Conservation (phyloP, 1,140 invertebrate genomes). For the Eupristina koningsbergeri region DNA sequence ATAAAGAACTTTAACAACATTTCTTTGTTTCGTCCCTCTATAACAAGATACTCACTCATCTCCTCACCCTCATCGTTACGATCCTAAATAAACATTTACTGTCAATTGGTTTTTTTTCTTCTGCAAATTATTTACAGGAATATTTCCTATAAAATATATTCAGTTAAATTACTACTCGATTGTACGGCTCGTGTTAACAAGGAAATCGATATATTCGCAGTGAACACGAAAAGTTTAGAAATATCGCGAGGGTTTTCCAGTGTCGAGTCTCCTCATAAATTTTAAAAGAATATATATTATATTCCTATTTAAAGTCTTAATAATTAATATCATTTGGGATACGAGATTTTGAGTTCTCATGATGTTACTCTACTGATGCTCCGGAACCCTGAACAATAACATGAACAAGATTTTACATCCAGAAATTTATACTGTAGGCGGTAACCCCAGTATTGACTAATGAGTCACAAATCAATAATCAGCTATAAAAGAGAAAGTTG, state of each 20-base stretch:
- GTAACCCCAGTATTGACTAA: neutral
- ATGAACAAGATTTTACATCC: constrained; percentile 1
- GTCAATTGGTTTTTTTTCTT: too few species aligned
- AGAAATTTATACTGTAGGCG: constrained; percentile 12
- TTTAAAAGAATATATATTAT: neutral
- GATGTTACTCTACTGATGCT: constrained; percentile 26
- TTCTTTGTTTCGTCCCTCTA: too few species aligned
- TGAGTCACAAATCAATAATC: neutral
- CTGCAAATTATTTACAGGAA: too few species aligned
- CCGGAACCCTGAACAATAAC: neutral
- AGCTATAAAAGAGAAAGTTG: neutral
- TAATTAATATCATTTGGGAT: too few species aligned
- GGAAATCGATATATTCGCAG: neutral
- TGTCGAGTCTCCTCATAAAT: constrained; percentile 22
- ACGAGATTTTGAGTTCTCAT: constrained; percentile 18
- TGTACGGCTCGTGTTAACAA: neutral
- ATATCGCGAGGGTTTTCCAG: constrained; percentile 30
- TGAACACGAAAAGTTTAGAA: neutral
- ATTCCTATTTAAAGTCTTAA: constrained; percentile 12
- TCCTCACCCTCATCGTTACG: too few species aligned
- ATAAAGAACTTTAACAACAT: too few species aligned
- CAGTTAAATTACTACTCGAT: too few species aligned
- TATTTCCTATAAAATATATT: too few species aligned
- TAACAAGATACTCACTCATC: too few species aligned
- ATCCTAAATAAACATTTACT: too few species aligned